Evolutionary conservation across 2,888 invertebrate species (phyloP), one percentile per base, ranked within the genome.

Genomic region (Epirrita christyi): DNA sequence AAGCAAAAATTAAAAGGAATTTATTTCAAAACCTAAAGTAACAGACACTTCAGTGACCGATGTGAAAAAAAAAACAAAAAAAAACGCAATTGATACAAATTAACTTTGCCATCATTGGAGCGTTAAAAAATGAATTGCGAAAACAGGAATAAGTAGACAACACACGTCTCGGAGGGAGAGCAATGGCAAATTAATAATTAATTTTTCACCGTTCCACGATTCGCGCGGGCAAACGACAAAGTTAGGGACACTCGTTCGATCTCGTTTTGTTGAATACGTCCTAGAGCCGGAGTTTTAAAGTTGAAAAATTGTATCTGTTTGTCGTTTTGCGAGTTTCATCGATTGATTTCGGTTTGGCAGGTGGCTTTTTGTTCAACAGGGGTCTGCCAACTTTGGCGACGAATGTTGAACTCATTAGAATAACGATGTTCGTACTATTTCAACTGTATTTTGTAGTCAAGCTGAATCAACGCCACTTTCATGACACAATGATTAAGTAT

Each of bases 181-280:
- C 79, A 78, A 81, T 83, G 85, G 84, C 78, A 88, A 87, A 88
- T 88, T 89, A 89, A 88, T 88, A 80, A 88, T 90, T 88, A 88
- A 88, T 90, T 91, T 58, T 88, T 81, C 81, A 76, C 85, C 80
- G 55, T 88, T 81, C 82, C 81, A 76, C 85, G 80, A 59, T 88
- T 81, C 82, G 73, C 85, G 80, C 83, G 82, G 80, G 73, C 79
- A 70, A 78, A 73, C 78, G 73, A 73, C 74, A 67, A 81, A 83
- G 80, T 81, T 80, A 76, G 82, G 80, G 79, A 76, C 79, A 78
- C 80, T 79, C 73, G 81, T 81, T 79, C 80, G 80, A 82, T 80
- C 79, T 80, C 83, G 83, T 86, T 86, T 87, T 85, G 85, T 86
- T 70, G 38, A 42, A 54, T 85, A 76, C 68, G 86, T 86, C 83